Percentiles rank a stretch among this genome's conserved stretches.
phyloP scores from a whole-genome alignment of 1,140 invertebrate genomes.

The Pentalonia nigronervosa region DNA sequence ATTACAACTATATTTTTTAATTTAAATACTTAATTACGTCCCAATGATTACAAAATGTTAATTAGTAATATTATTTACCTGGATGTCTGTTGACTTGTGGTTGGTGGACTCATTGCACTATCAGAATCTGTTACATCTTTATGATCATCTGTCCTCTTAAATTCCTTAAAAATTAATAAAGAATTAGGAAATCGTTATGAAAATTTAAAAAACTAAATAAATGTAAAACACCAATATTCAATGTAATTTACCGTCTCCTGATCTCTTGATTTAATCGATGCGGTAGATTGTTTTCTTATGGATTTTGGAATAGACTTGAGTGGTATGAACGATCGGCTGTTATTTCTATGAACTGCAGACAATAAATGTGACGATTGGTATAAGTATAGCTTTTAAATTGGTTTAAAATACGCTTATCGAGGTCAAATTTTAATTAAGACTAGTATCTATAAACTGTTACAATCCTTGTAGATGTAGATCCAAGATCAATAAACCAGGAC shows the following conservation, averaged over 20 bases:
- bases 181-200: background rate
- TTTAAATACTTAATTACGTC: background rate
- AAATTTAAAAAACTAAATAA: background rate
- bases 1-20: background rate
- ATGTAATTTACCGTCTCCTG: slow-evolving; percentile 28
- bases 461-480: slow-evolving; percentile 36
- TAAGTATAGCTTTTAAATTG: background rate
- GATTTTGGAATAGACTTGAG: slow-evolving; percentile 66
- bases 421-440: slow-evolving; percentile 24
- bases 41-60: background rate
- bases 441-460: background rate
- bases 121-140: slow-evolving; percentile 47
- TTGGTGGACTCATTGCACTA: slow-evolving; percentile 37
- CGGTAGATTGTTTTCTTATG: slow-evolving; percentile 62
- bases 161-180: background rate
- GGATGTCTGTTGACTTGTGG: slow-evolving; percentile 44
- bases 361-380: slow-evolving; percentile 56
- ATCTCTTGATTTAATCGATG: slow-evolving; percentile 29
- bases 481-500: slow-evolving; percentile 56
- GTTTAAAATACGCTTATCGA: slow-evolving; percentile 25
- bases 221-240: background rate
- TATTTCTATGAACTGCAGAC: slow-evolving; percentile 71
- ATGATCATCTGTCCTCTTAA: slow-evolving; percentile 22
- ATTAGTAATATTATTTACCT: slow-evolving; percentile 37
- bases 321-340: slow-evolving; percentile 73